These are phyloP conservation scores for Isichthys henryi DNA, from an alignment of 2,113 vertebrate species.

Conservation along the genomic window DNA sequence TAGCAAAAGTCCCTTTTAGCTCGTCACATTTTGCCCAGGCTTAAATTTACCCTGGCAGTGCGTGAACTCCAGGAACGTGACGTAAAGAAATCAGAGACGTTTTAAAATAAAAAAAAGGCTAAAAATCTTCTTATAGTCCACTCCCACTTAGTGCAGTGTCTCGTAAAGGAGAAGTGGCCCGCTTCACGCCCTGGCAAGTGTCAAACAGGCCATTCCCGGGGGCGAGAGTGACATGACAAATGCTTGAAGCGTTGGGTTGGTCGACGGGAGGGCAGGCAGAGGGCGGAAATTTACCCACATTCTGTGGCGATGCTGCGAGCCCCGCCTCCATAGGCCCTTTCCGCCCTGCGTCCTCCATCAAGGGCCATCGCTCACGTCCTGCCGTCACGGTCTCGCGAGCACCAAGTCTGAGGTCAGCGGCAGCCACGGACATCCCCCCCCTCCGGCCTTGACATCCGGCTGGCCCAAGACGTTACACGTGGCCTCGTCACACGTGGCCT, in stretches of 20 bases:
- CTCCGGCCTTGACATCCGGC: neutral
- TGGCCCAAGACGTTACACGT: neutral
- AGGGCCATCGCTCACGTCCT: neutral
- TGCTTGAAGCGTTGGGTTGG: neutral
- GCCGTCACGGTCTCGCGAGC: neutral
- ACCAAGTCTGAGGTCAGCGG: neutral
- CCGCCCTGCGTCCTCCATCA: neutral
- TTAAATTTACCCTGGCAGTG: neutral
- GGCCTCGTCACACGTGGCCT: neutral
- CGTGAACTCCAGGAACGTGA: neutral
- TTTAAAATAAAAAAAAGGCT: neutral
- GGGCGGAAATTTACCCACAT: neutral
- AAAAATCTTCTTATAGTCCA: neutral
- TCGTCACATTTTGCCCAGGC: neutral
- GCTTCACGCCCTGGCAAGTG: neutral
- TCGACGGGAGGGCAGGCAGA: neutral
- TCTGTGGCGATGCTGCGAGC: neutral
- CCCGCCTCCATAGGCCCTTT: no score
- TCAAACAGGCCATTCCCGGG: neutral
- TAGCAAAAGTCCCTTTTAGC: neutral
- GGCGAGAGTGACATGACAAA: neutral
- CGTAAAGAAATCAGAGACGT: neutral
- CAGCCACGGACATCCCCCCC: neutral
- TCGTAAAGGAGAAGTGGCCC: neutral
- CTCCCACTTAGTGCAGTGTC: neutral